Percentiles rank a stretch among this genome's conserved stretches.
These are phyloP conservation scores for Epinephelus awoara DNA, from an alignment of 2,797 vertebrate species.

Conservation along the genomic window DNA sequence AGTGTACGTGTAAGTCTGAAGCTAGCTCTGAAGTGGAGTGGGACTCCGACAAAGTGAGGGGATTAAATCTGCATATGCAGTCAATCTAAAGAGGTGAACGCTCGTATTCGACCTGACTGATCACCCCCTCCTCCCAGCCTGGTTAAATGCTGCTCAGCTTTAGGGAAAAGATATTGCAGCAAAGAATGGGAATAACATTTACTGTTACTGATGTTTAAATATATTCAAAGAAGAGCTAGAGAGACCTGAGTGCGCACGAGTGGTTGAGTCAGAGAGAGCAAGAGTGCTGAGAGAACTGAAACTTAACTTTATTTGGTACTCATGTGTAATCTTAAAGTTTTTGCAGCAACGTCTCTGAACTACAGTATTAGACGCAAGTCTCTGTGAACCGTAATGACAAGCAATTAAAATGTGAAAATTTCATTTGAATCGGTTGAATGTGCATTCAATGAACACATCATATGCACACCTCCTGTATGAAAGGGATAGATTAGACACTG, in stretches of 20 bases:
- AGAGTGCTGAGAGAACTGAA: constrained; percentile 18
- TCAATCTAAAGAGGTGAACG: not conserved
- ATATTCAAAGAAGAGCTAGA: constrained; percentile 26
- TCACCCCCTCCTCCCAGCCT: not conserved
- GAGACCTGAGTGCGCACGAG: constrained; percentile 50
- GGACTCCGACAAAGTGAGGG: not conserved
- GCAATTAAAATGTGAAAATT: constrained; percentile 11
- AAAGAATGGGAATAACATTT: not conserved
- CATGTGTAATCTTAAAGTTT: constrained; percentile 6
- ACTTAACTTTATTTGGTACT: constrained; percentile 44
- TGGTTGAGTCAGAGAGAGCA: constrained; percentile 21
- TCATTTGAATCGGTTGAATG: constrained; percentile 12
- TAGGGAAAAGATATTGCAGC: constrained; percentile 15
- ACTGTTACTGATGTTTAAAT: constrained; percentile 1
- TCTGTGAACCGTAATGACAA: constrained; percentile 20
- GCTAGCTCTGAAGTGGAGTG: constrained; percentile 1
- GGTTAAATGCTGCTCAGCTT: constrained; percentile 22
- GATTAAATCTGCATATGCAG: not conserved
- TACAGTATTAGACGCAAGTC: constrained; percentile 23
- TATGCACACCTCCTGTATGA: constrained; percentile 13
- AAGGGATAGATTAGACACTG: not conserved
- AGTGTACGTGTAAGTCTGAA: constrained; percentile 3
- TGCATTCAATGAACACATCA: constrained; percentile 27
- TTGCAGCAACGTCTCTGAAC: constrained; percentile 28
- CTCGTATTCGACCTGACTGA: not conserved